Evolutionary conservation across 2,113 vertebrate species (phyloP).

Genomic region (Aptenodytes forsteri): DNA sequence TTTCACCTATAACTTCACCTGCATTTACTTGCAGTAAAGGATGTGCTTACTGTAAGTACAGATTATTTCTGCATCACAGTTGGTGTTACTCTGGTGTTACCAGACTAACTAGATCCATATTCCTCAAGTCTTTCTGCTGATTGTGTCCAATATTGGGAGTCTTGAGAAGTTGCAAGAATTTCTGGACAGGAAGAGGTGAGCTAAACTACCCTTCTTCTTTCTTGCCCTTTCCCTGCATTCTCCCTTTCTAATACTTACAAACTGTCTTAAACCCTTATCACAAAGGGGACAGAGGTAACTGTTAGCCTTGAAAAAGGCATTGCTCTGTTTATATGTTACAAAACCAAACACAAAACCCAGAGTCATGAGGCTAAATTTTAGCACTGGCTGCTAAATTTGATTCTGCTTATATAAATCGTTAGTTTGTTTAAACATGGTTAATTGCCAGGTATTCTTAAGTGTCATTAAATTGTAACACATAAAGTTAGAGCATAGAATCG

Average conservation of each 20-base stretch:
- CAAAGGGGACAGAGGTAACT: neutral
- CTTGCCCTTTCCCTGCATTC: neutral
- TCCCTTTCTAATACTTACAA: neutral
- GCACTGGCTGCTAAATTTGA: neutral
- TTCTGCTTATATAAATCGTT: neutral
- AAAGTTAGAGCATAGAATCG: neutral
- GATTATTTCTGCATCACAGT: neutral
- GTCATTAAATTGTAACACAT: neutral
- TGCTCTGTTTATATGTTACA: neutral
- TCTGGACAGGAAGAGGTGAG: neutral
- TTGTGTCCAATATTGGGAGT: neutral
- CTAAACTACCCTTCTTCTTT: neutral
- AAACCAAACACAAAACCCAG: neutral
- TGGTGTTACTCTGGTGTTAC: neutral
- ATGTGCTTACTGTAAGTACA: neutral
- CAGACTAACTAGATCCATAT: neutral
- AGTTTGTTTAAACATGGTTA: constrained; percentile 19
- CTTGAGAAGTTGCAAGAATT: neutral
- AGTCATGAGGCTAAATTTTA: neutral
- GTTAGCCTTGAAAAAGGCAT: neutral
- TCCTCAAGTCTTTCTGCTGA: neutral
- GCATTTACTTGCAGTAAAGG: neutral
- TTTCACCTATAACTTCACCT: neutral
- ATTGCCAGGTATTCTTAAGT: constrained; percentile 7
- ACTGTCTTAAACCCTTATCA: neutral